These are phyloP conservation scores for Conopomorpha cramerella DNA, from an alignment of 1,140 invertebrate species.

Conservation along the genomic window DNA sequence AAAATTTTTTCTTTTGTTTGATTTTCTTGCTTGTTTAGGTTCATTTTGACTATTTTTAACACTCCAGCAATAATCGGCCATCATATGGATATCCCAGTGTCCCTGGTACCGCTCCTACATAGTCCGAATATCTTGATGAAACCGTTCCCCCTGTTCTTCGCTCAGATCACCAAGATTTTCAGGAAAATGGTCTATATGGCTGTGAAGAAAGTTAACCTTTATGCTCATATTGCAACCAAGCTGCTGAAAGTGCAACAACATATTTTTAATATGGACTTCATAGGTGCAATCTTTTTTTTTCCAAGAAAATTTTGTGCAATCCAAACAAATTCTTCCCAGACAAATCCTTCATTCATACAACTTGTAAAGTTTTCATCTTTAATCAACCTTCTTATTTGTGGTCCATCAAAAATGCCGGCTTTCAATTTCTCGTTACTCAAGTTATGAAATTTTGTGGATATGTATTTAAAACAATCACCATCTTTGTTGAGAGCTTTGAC, in stretches of 20 bases:
- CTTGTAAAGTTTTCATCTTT: slow-evolving; percentile 5
- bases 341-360: slow-evolving; percentile 5
- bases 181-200: slow-evolving; percentile 5
- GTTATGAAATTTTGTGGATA: slow-evolving; percentile 4
- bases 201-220: slow-evolving; percentile 3
- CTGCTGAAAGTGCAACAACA: slow-evolving; percentile 6
- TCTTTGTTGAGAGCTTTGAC: slow-evolving; percentile 5
- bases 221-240: slow-evolving; percentile 7
- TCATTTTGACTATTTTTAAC: no score
- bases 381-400: slow-evolving; percentile 7
- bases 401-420: slow-evolving; percentile 6
- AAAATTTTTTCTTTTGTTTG: no score
- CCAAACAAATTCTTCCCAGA: slow-evolving; percentile 7
- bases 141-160: slow-evolving; percentile 19
- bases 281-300: slow-evolving; percentile 6
- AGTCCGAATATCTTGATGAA: slow-evolving; percentile 16
- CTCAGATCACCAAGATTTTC: slow-evolving; percentile 13
- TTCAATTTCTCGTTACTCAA: slow-evolving; percentile 3
- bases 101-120: slow-evolving; percentile 20
- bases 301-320: slow-evolving; percentile 6
- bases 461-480: slow-evolving; percentile 5
- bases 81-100: no score
- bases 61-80: no score
- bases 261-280: slow-evolving; percentile 3
- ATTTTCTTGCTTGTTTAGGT: no score